Conservation (phyloP, 2,888 invertebrate genomes). For the Pasiphila rectangulata region DNA sequence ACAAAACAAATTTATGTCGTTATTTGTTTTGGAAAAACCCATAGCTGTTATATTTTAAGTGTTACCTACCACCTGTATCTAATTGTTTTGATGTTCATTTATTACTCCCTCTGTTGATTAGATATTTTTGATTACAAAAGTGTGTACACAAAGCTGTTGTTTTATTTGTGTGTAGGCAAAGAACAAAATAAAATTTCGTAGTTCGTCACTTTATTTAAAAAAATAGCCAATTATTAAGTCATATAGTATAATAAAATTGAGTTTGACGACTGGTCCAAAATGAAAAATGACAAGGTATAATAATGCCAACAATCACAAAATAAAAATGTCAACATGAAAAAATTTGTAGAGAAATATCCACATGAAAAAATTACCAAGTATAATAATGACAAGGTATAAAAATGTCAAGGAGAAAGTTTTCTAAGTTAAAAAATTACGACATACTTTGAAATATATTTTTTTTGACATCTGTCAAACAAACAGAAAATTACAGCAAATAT, state of each 20-base stretch:
- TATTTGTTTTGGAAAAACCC: conserved; percentile 12
- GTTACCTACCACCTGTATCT: conserved; percentile 18
- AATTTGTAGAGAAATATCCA: no score
- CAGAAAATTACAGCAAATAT: no score
- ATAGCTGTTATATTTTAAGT: conserved; percentile 9
- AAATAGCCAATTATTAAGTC: background rate
- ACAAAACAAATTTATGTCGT: background rate
- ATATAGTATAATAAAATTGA: no score
- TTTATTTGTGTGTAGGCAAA: background rate
- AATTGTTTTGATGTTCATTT: conserved; percentile 17
- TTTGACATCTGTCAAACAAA: no score
- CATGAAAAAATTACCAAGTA: no score
- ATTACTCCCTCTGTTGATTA: conserved; percentile 9
- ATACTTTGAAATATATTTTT: no score
- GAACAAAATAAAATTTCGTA: background rate
- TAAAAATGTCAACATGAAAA: no score
- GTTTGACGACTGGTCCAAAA: no score
- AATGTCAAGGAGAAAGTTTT: no score
- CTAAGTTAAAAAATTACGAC: no score
- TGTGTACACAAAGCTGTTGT: conserved; percentile 4
- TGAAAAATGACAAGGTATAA: background rate
- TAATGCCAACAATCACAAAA: no score
- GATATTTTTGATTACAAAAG: conserved; percentile 16
- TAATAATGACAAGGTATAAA: no score
- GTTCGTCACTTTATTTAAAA: background rate